These are phyloP conservation scores for Cyanistes caeruleus DNA, from an alignment of 2,113 vertebrate genomes.

Conservation along the genomic window DNA sequence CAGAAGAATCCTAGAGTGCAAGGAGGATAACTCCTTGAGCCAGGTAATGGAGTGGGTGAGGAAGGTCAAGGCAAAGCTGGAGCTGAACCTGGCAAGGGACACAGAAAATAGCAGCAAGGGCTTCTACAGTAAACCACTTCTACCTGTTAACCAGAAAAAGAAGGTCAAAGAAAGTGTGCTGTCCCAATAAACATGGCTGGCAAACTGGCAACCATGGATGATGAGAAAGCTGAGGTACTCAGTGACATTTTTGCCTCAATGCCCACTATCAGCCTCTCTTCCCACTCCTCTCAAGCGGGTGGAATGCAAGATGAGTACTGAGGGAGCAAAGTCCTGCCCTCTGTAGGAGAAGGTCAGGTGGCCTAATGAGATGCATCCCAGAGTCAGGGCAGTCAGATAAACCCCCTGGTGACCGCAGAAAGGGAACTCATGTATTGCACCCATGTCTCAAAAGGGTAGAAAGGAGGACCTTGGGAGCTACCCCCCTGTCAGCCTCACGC, in stretches of 20 bases:
- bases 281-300: neutral
- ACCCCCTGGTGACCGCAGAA: neutral
- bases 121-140: neutral
- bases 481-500: neutral
- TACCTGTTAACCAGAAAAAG: neutral
- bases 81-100: neutral
- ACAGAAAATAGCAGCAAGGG: neutral
- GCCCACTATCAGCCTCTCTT: neutral
- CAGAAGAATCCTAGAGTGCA: neutral
- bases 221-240: neutral
- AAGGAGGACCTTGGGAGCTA: neutral
- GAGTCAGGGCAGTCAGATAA: neutral
- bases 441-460: neutral
- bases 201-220: neutral
- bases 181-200: rapidly evolving
- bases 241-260: neutral
- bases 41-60: neutral
- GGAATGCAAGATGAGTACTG: neutral
- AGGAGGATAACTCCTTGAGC: neutral
- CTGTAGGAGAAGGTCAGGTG: neutral
- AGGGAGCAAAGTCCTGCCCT: neutral
- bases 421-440: neutral
- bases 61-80: neutral
- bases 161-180: neutral
- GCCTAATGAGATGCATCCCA: neutral